Base-by-base conservation (phyloP, 2,888 invertebrate genomes). In the Acanthosepion pharaonis region DNA sequence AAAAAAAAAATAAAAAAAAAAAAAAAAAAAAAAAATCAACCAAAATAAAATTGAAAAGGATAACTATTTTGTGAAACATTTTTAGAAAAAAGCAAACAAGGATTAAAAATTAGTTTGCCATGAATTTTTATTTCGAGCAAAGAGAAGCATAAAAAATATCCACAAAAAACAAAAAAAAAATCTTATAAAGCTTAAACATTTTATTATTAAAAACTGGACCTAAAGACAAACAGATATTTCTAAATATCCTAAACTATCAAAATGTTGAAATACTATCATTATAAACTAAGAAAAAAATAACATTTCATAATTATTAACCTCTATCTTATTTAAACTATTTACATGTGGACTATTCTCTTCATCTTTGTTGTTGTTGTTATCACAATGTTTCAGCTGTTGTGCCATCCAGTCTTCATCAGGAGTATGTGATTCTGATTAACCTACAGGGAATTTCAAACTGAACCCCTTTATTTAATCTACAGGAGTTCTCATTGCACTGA, bases 51-150 rank as follows among this genome's bases (percentile, higher is more conserved):
- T 78, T 78, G 5, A 78, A 78, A 33, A 78, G 78, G 78, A 78
- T 78, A 78, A 78, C 78, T 78, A 78, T 78, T 78, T 78, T 78
- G 15, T n/a, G 78, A 33, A 78, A 78, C 78, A 78, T 78, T 78
- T 78, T 78, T 42, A 42, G 33, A 18, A 78, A 15, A 78, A 78
- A 78, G 78, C 78, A 11, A 78, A 78, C 3, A 33, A 33, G n/a
- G 78, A 15, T 78, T 11, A 78, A 78, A 78, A n/a, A 78, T 78
- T 78, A 78, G 78, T 78, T 78, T n/a, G n/a, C 78, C 18, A 33
- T 78, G 78, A 78, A 78, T 78, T 78, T 78, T 78, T n/a, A 78
- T 78, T n/a, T 18, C 15, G n/a, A 78, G 18, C 78, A 78, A 33
- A 78, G 33, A 78, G n/a, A n/a, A n/a, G n/a, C 78, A 78, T 78